Evolutionary conservation across 2,888 invertebrate genomes (phyloP).

Genomic region (Callimorpha dominula): DNA sequence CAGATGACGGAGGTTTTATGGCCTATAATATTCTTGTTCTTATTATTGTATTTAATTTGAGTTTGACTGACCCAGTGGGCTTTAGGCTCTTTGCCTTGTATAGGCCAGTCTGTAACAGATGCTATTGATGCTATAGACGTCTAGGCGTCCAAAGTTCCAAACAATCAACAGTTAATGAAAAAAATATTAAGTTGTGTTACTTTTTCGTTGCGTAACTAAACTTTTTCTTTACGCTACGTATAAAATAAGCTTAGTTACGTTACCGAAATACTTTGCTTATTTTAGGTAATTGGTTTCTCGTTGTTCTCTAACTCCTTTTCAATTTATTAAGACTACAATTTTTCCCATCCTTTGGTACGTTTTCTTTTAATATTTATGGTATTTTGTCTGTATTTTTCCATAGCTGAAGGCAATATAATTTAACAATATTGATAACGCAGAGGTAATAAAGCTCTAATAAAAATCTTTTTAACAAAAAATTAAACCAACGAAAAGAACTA

Average conservation of each 20-base stretch:
- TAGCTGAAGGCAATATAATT: neutral
- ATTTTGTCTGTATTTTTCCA: neutral
- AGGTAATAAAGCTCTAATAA: neutral
- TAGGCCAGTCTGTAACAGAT: neutral
- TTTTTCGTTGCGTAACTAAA: too few relatives aligned
- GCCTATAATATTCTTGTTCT: too few relatives aligned
- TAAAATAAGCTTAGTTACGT: too few relatives aligned
- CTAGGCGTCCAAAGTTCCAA: too few relatives aligned
- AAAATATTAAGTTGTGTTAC: neutral
- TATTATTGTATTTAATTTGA: too few relatives aligned
- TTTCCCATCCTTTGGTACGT: neutral
- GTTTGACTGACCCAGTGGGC: neutral
- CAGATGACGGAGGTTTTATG: too few relatives aligned
- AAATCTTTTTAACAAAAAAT: too few relatives aligned
- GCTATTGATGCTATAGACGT: neutral
- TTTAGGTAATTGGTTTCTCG: neutral
- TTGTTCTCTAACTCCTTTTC: neutral
- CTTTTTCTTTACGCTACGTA: too few relatives aligned
- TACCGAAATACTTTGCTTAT: neutral
- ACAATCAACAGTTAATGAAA: neutral
- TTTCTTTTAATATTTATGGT: neutral
- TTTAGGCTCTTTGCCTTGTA: neutral
- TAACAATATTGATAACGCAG: neutral
- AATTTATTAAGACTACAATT: neutral
- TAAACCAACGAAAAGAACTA: too few relatives aligned